phyloP scores from a whole-genome alignment of 2,113 vertebrate genomes.

The Poecile atricapillus region DNA sequence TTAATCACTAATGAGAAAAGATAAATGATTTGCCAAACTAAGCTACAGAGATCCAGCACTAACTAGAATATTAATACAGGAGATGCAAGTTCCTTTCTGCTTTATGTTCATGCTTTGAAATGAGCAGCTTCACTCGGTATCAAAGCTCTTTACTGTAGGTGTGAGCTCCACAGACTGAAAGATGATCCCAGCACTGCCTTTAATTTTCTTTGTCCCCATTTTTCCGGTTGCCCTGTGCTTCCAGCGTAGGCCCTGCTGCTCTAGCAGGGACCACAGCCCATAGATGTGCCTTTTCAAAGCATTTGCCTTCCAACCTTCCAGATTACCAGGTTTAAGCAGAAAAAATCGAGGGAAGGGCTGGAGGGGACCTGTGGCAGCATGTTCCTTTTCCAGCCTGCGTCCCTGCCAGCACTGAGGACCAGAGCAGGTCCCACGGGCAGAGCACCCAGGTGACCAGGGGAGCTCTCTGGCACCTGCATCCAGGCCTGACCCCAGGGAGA shows the following conservation, averaged over 20 bases:
- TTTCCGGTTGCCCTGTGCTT: neutral
- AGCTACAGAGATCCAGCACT: neutral
- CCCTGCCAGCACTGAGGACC: rapidly evolving
- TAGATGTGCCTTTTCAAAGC: neutral
- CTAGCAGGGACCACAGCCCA: neutral
- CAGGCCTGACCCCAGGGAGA: neutral
- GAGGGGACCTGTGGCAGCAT: rapidly evolving
- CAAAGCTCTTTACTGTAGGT: neutral
- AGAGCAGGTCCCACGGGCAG: neutral
- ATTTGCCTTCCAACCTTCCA: neutral
- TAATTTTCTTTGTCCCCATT: neutral
- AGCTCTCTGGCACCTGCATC: neutral
- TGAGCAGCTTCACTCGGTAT: neutral
- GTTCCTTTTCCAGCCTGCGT: neutral
- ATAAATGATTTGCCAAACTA: neutral
- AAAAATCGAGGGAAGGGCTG: neutral
- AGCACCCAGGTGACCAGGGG: rapidly evolving
- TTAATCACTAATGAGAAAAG: conserved; percentile 24
- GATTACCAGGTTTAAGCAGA: neutral
- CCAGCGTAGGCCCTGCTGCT: neutral
- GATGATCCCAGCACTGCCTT: neutral
- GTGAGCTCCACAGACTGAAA: neutral
- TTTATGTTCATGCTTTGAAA: neutral
- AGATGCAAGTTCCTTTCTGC: neutral
- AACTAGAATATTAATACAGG: neutral